Conservation (phyloP, 2,888 invertebrate genomes). For the Seira sanloemensis region DNA sequence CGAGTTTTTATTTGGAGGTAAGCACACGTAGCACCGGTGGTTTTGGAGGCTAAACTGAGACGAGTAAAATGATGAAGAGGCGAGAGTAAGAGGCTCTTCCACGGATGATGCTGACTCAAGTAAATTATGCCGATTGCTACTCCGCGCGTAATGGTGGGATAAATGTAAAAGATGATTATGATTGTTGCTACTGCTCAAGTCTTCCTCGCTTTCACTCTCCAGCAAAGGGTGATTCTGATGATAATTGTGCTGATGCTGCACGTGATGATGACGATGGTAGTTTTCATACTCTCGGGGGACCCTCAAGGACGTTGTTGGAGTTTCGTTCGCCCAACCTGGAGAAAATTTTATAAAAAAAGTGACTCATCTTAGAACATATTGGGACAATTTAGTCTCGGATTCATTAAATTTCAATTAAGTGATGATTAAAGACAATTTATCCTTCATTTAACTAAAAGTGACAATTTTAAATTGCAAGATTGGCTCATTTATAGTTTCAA, state of each 20-base stretch:
- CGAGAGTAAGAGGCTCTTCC: background rate
- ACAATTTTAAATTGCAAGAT: too few species aligned
- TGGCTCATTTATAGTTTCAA: too few species aligned
- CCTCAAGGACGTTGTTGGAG: slow-evolving; percentile 57
- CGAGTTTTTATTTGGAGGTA: slow-evolving; percentile 64
- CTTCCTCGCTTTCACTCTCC: slow-evolving; percentile 25
- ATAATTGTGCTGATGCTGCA: slow-evolving; percentile 23
- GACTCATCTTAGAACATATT: too few species aligned
- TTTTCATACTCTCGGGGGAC: slow-evolving; percentile 30
- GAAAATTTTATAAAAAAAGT: background rate
- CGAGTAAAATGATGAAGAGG: slow-evolving; percentile 30
- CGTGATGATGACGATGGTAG: background rate
- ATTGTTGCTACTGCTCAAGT: slow-evolving; percentile 3
- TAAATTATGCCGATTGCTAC: slow-evolving; percentile 26
- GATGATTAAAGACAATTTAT: too few species aligned
- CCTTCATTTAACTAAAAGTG: too few species aligned
- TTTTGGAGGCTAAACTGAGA: slow-evolving; percentile 24
- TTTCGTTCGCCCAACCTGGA: slow-evolving; percentile 52
- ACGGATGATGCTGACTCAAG: slow-evolving; percentile 18
- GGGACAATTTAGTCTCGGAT: too few species aligned
- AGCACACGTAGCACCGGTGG: slow-evolving; percentile 69
- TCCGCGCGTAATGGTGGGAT: background rate
- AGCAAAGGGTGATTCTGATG: slow-evolving; percentile 28
- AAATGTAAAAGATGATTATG: background rate
- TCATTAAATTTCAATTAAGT: too few species aligned